Percentiles rank a stretch among this genome's conserved stretches.
Evolutionary conservation across 2,113 vertebrate genomes (phyloP).

Genomic region (Osmerus eperlanus): DNA sequence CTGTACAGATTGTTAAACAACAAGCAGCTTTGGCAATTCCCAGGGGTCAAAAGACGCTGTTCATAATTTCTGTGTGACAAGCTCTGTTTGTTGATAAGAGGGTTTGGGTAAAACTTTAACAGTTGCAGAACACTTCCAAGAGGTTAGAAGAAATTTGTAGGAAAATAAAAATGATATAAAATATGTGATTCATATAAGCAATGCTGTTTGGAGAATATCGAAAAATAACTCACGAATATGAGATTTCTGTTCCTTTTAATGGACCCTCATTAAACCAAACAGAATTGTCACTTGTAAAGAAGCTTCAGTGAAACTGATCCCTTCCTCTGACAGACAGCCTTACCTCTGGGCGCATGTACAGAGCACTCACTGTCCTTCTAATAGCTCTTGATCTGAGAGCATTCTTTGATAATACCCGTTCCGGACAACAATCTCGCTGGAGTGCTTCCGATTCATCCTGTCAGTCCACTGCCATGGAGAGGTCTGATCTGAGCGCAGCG

Average conservation of each 20-base stretch:
- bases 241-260: conserved; percentile 19
- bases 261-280: too few species aligned
- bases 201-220: too few species aligned
- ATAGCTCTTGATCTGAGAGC: conserved; percentile 37
- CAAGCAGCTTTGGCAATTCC: conserved; percentile 27
- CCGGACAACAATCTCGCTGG: conserved; percentile 46
- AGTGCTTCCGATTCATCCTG: conserved; percentile 20
- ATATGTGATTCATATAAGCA: too few species aligned
- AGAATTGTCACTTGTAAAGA: conserved; percentile 13
- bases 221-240: not conserved
- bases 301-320: conserved; percentile 47
- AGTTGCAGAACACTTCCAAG: too few species aligned
- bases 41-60: conserved; percentile 55
- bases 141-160: too few species aligned
- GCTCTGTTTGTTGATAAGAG: conserved; percentile 31
- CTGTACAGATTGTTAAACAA: conserved; percentile 37
- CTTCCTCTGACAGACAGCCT: conserved; percentile 20
- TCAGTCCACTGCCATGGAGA: conserved; percentile 43
- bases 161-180: too few species aligned
- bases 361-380: conserved; percentile 43
- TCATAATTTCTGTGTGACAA: conserved; percentile 48
- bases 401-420: conserved; percentile 54
- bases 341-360: conserved; percentile 22
- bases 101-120: conserved; percentile 1
- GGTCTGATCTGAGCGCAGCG: conserved; percentile 47